Conservation (phyloP, 2,113 vertebrate species). For the Sebastes fasciatus region DNA sequence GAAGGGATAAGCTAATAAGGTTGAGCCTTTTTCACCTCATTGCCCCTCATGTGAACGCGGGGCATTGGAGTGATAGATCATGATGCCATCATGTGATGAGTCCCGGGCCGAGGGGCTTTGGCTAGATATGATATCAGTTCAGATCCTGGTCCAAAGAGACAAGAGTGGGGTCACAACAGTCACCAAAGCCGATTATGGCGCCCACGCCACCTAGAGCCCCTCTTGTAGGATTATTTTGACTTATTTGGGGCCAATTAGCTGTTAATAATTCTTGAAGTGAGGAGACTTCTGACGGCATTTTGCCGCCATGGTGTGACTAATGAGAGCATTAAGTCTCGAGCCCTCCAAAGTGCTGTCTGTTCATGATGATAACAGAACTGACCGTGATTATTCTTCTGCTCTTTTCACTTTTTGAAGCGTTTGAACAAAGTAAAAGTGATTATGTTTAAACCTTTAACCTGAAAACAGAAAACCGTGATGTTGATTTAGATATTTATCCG, state of each 20-base stretch:
- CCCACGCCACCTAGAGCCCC: constrained; percentile 64
- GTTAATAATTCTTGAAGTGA: constrained; percentile 83
- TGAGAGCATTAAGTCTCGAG: constrained; percentile 73
- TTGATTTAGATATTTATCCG: not conserved
- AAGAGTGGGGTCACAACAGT: constrained; percentile 78
- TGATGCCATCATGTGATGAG: constrained; percentile 80
- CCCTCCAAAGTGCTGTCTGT: constrained; percentile 31
- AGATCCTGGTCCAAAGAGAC: constrained; percentile 69
- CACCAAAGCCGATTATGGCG: constrained; percentile 80
- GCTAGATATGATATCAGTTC: constrained; percentile 82
- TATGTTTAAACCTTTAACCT: constrained; percentile 13
- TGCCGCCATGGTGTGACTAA: constrained; percentile 78
- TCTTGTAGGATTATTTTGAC: constrained; percentile 74
- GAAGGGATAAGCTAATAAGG: constrained; percentile 78
- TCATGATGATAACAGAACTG: constrained; percentile 41
- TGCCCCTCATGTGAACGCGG: constrained; percentile 75
- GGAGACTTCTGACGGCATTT: constrained; percentile 77
- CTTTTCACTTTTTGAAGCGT: not conserved
- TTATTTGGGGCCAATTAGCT: constrained; percentile 82
- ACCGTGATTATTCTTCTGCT: constrained; percentile 12
- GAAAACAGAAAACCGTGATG: not conserved
- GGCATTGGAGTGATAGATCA: constrained; percentile 62
- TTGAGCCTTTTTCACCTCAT: constrained; percentile 75
- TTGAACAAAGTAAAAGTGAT: constrained; percentile 10
- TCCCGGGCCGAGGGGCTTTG: constrained; percentile 59